These are phyloP conservation scores for Aethes cnicana DNA, from an alignment of 2,888 invertebrate species.

Conservation along the genomic window DNA sequence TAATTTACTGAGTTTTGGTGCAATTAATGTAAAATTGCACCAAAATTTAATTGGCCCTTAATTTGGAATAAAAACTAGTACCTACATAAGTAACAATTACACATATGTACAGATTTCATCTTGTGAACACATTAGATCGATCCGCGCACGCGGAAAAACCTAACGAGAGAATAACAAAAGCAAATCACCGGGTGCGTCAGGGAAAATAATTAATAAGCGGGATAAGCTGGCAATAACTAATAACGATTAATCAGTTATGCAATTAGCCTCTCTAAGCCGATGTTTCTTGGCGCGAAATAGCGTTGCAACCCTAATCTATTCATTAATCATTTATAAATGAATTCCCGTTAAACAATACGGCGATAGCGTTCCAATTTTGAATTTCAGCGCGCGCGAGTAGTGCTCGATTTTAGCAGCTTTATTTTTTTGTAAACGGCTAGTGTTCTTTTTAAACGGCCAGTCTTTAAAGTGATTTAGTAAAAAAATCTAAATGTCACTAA, in stretches of 20 bases:
- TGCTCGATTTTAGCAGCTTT: slow-evolving; percentile 17
- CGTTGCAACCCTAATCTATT: slow-evolving; percentile 25
- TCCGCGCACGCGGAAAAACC: slow-evolving; percentile 2
- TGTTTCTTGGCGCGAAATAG: slow-evolving; percentile 24
- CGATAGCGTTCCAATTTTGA: slow-evolving; percentile 16
- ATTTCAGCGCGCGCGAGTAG: slow-evolving; percentile 7
- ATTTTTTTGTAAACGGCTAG: too few relatives aligned
- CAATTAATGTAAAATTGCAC: slow-evolving; percentile 11
- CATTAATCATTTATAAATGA: slow-evolving; percentile 28
- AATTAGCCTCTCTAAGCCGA: slow-evolving; percentile 28
- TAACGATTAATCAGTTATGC: slow-evolving; percentile 30
- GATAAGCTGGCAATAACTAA: slow-evolving; percentile 27
- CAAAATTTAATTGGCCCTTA: background rate
- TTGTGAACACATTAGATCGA: background rate
- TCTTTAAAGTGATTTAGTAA: too few relatives aligned
- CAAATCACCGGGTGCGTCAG: background rate
- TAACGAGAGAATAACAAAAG: slow-evolving; percentile 2
- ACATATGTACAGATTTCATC: too few relatives aligned
- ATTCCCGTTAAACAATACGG: slow-evolving; percentile 13
- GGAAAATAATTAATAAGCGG: slow-evolving; percentile 26
- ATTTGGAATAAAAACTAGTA: too few relatives aligned
- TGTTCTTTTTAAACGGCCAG: too few relatives aligned
- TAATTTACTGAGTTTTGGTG: slow-evolving; percentile 8
- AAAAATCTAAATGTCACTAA: too few relatives aligned
- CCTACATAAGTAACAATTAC: too few relatives aligned